Conservation (phyloP, 2,888 invertebrate species). For the Ctena decussata region DNA sequence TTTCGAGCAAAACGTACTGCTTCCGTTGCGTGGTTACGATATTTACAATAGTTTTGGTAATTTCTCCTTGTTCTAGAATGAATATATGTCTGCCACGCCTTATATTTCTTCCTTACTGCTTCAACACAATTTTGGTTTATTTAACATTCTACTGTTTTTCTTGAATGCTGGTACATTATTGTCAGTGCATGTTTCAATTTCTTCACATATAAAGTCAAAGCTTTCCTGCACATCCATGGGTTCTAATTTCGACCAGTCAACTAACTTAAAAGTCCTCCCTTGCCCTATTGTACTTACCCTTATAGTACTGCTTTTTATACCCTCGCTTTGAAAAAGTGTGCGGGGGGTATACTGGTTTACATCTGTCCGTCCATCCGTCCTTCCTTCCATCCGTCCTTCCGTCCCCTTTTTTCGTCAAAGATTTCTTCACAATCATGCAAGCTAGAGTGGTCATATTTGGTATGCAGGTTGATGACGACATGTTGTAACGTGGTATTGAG, state of each 20-base stretch:
- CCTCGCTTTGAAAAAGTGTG: too few relatives aligned
- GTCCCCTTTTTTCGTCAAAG: too few relatives aligned
- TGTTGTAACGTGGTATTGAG: too few relatives aligned
- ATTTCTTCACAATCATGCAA: too few relatives aligned
- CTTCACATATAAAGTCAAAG: background rate
- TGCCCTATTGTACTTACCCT: slow-evolving; percentile 12
- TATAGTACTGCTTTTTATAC: background rate
- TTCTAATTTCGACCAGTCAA: background rate
- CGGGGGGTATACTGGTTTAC: too few relatives aligned
- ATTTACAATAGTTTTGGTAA: slow-evolving; percentile 19
- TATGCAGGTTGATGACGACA: too few relatives aligned
- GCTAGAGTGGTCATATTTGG: too few relatives aligned
- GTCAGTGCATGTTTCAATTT: background rate
- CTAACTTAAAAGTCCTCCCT: background rate
- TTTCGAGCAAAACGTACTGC: slow-evolving; percentile 1
- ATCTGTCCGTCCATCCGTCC: too few relatives aligned
- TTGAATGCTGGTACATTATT: background rate
- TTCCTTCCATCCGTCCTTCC: too few relatives aligned
- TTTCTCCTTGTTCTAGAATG: background rate
- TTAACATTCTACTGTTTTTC: background rate
- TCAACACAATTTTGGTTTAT: slow-evolving; percentile 22
- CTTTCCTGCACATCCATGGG: slow-evolving; percentile 1
- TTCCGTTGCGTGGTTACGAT: slow-evolving; percentile 14
- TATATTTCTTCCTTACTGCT: slow-evolving; percentile 22
- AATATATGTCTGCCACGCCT: slow-evolving; percentile 23